Percentiles rank a stretch among this genome's conserved stretches.
Evolutionary conservation across 2,797 vertebrate genomes (phyloP).

Genomic region (Antrozous pallidus): DNA sequence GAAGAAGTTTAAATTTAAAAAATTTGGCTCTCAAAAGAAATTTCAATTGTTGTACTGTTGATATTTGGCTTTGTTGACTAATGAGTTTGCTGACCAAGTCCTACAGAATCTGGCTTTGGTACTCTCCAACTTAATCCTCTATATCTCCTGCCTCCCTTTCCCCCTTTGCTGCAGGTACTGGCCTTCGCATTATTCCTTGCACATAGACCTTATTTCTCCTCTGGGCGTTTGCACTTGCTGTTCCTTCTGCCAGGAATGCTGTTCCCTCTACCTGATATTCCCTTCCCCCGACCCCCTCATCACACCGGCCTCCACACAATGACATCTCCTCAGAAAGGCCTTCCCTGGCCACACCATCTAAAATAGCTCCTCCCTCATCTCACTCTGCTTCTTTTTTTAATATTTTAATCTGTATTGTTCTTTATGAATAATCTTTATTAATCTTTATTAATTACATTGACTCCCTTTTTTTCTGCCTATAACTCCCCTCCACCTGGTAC

Average conservation of each 20-base stretch:
- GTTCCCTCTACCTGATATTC: neutral
- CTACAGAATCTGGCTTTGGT: neutral
- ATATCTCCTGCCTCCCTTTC: rapidly evolving
- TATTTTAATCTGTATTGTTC: no score
- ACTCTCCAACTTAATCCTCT: rapidly evolving
- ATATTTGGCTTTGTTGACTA: no score
- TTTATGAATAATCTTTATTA: no score
- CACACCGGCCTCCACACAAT: neutral
- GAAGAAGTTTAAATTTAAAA: no score
- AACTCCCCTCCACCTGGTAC: no score
- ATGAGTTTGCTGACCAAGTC: no score
- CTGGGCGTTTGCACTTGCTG: neutral
- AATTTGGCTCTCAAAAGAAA: no score
- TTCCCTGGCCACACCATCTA: rapidly evolving
- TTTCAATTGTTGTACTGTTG: no score
- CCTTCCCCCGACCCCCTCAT: neutral
- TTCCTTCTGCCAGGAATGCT: neutral
- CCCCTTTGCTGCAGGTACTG: neutral
- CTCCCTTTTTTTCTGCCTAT: no score
- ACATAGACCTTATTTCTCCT: neutral
- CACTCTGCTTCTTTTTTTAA: no score
- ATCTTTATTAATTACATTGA: no score
- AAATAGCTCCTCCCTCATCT: no score
- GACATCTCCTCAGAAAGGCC: neutral
- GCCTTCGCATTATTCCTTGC: rapidly evolving